Evolutionary conservation across 2,888 invertebrate genomes (phyloP), one percentile per base, ranked within the genome.

Genomic region (Drosophila merina): DNA sequence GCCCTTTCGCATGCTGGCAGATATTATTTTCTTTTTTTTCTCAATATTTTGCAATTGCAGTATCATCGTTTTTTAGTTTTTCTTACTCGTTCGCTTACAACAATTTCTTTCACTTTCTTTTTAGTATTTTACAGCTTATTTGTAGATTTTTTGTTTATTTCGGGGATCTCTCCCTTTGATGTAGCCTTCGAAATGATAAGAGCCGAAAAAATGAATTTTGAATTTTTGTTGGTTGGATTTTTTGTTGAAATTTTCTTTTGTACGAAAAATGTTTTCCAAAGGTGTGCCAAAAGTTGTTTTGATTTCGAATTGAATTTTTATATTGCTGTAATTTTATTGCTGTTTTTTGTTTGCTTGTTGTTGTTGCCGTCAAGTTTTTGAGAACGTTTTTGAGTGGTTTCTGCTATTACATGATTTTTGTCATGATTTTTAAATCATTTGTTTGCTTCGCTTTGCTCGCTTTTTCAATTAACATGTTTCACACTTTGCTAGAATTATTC

Each of bases 351-450:
- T 73, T 72, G 71, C 49, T 56, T 72, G 59, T 55, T 49, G 38
- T 76, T 68, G 62, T 54, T 74, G 59, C 50, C 64, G 63, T 77
- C 56, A 86, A 89, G 88, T 88, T 89, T 83, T 77, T 74, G 72
- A 80, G 91, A 91, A 91, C 91, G 91, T 91, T 91, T 91, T 91
- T 91, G 91, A 91, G 89, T 90, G 91, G 91, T 89, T 86, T 75
- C 36, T 64, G 62, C 49, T 64, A 20, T 45, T 54, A 57, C 54
- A 28, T 69, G 8, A 25, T 44, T 25, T 74, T 71, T 57, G 8
- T 9, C n/a, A n/a, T n/a, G n/a, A n/a, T n/a, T 82, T 69, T 33
- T 36, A n/a, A 36, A 36, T 36, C 55, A 42, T 42, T 62, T 69
- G 38, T 60, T 50, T 55, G 66, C 55, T 51, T 72, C 59, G 12